phyloP scores from a whole-genome alignment of 2,888 invertebrate species.

The Drosophila sordidapex region DNA sequence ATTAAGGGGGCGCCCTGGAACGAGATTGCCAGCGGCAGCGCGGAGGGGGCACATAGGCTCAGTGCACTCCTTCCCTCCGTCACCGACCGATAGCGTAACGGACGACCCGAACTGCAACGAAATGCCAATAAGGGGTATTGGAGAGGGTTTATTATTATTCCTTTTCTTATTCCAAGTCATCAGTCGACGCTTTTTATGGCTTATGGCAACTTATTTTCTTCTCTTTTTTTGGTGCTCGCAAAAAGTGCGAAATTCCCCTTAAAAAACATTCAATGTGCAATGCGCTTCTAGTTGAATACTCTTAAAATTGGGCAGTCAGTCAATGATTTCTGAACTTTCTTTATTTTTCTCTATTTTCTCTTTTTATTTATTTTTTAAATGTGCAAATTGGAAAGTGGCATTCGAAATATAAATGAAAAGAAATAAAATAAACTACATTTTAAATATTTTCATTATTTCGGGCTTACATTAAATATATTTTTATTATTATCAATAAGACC shows the following conservation, averaged over 20 bases:
- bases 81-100: constrained; percentile 89
- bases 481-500: not conserved
- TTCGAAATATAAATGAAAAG: not conserved
- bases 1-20: constrained; percentile 88
- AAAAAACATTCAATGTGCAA: not conserved
- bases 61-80: constrained; percentile 90
- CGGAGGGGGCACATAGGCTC: constrained; percentile 90
- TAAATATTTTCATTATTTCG: not conserved
- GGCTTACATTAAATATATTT: not conserved
- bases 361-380: not conserved
- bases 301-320: not conserved
- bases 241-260: not conserved
- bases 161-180: constrained; percentile 6
- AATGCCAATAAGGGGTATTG: constrained; percentile 7
- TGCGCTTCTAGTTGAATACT: not conserved
- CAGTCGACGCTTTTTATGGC: constrained; percentile 7
- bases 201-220: not conserved
- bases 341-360: too few relatives aligned
- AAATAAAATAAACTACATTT: not conserved
- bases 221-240: not conserved
- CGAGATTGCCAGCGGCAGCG: constrained; percentile 91
- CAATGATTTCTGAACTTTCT: not conserved
- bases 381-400: not conserved
- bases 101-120: constrained; percentile 88
- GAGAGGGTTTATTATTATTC: not conserved